Percentiles rank a stretch among this genome's conserved stretches.
Evolutionary conservation across 1,140 invertebrate genomes (phyloP).

Genomic region (Samia ricini): DNA sequence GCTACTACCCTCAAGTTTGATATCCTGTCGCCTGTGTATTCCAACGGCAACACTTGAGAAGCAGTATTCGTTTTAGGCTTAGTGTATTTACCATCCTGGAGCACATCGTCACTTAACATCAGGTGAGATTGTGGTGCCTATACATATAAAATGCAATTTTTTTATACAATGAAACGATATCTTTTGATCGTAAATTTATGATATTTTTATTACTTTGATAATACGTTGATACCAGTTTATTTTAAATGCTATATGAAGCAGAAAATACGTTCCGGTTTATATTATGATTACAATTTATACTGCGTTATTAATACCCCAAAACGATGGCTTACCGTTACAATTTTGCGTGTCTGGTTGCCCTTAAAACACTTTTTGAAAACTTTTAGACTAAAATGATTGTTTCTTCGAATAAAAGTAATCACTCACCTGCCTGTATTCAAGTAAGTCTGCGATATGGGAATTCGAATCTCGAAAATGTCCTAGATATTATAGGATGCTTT

Average conservation of each 20-base stretch:
- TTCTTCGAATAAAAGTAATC: background rate
- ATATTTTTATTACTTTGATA: background rate
- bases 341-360: slow-evolving; percentile 36
- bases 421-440: background rate
- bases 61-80: too few relatives aligned
- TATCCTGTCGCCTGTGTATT: too few relatives aligned
- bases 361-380: slow-evolving; percentile 47
- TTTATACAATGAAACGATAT: too few relatives aligned
- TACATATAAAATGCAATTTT: too few relatives aligned
- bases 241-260: background rate
- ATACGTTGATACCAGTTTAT: background rate
- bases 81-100: too few relatives aligned
- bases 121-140: too few relatives aligned
- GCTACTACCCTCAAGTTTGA: too few relatives aligned
- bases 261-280: background rate
- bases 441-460: background rate
- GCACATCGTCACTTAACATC: too few relatives aligned
- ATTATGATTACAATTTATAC: background rate
- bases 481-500: too few relatives aligned
- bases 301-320: background rate
- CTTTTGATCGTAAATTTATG: too few relatives aligned
- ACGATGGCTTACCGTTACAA: background rate
- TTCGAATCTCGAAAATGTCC: too few relatives aligned
- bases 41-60: too few relatives aligned
- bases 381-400: slow-evolving; percentile 22